These are phyloP conservation scores for Pterocles burchelli DNA, from an alignment of 2,113 vertebrate species.

Conservation along the genomic window DNA sequence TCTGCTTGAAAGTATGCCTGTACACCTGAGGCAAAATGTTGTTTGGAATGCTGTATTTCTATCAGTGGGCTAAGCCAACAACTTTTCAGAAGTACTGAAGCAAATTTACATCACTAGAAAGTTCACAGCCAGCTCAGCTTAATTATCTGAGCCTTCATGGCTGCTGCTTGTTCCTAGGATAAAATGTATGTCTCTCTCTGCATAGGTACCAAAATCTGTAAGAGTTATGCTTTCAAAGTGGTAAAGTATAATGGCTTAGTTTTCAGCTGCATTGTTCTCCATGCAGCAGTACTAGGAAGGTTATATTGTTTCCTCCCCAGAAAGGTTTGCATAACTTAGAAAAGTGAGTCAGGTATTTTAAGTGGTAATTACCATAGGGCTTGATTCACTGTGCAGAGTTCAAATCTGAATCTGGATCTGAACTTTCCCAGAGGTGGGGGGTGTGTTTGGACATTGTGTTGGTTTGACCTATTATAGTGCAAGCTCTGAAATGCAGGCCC, in stretches of 20 bases:
- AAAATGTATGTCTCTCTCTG: background rate
- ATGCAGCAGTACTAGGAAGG: background rate
- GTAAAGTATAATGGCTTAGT: background rate
- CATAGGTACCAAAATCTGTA: background rate
- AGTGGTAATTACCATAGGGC: background rate
- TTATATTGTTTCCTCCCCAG: background rate
- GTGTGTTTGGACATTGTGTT: slow-evolving; percentile 17
- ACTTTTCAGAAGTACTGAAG: background rate
- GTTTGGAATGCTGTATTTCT: background rate
- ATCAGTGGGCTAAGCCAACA: background rate
- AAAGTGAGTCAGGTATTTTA: slow-evolving; percentile 13
- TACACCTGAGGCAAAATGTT: background rate
- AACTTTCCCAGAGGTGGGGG: slow-evolving; percentile 30
- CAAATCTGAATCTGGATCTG: slow-evolving; percentile 34
- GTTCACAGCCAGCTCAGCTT: background rate
- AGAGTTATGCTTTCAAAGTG: background rate
- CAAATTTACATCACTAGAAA: background rate
- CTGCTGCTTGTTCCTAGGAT: background rate
- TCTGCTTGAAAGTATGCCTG: background rate
- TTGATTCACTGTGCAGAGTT: slow-evolving; percentile 39
- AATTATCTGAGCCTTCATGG: background rate
- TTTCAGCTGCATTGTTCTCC: background rate
- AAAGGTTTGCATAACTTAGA: background rate
- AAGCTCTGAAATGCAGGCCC: background rate
- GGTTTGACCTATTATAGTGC: background rate